A percentile compares a stretch with the other conserved stretches of the same genome.
phyloP scores from a whole-genome alignment of 2,797 vertebrate species.

The Melanotaenia parkinsoni region DNA sequence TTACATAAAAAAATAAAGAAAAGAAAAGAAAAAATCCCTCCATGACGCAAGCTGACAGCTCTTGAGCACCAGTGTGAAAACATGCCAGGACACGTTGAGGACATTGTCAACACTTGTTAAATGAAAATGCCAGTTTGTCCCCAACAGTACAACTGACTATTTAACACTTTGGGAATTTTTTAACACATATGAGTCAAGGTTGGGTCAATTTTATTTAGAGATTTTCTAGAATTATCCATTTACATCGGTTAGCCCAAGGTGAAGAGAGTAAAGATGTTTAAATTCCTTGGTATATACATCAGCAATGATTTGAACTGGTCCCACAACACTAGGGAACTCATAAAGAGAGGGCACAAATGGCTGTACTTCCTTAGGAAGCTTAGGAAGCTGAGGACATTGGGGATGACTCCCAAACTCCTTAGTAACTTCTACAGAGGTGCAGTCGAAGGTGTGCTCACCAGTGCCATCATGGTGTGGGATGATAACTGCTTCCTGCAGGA shows the following conservation, averaged over 20 bases:
- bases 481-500: too few species aligned
- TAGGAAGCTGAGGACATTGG: too few species aligned
- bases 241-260: neutral
- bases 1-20: neutral
- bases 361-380: too few species aligned
- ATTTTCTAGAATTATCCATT: neutral
- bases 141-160: neutral
- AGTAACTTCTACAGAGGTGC: too few species aligned
- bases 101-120: neutral
- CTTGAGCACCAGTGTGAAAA: constrained; percentile 2
- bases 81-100: neutral
- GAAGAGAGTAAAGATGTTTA: too few species aligned
- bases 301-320: too few species aligned
- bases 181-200: neutral
- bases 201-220: neutral
- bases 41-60: constrained; percentile 14
- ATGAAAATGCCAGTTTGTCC: neutral
- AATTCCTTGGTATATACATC: too few species aligned
- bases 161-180: neutral
- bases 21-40: neutral
- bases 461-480: too few species aligned
- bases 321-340: too few species aligned
- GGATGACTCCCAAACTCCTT: too few species aligned
- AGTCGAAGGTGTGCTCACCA: too few species aligned
- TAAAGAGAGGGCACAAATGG: too few species aligned